Evolutionary conservation across 2,797 vertebrate species (phyloP).

Genomic region (Cheirogaleus major): DNA sequence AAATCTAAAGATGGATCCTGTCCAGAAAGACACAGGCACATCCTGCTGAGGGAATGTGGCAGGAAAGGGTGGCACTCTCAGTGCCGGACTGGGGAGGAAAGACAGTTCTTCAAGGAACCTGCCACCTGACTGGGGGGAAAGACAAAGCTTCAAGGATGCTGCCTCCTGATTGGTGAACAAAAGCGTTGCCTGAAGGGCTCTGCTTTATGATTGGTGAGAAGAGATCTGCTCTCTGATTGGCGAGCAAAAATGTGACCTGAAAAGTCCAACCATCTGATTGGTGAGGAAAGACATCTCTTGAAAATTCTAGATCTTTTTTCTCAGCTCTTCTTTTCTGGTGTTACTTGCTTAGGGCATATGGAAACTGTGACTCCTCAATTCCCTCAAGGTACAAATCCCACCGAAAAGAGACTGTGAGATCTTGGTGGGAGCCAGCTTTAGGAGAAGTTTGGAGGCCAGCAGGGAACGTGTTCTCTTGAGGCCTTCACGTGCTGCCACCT

Average conservation of each 20-base stretch:
- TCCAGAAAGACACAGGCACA: neutral
- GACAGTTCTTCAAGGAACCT: neutral
- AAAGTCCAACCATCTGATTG: neutral
- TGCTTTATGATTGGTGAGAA: neutral
- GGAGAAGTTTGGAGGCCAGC: neutral
- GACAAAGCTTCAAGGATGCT: neutral
- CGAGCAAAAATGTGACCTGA: neutral
- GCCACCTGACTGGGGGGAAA: neutral
- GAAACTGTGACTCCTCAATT: neutral
- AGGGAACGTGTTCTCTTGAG: neutral
- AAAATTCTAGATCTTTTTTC: neutral
- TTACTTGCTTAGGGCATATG: neutral
- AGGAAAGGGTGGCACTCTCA: neutral
- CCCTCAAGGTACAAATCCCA: neutral
- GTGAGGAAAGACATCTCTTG: neutral
- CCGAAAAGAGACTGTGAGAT: neutral
- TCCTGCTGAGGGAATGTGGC: neutral
- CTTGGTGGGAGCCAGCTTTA: neutral
- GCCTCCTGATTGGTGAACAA: neutral
- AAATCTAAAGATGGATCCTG: neutral
- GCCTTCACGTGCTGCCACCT: neutral
- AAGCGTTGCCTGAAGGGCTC: neutral
- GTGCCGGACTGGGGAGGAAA: neutral
- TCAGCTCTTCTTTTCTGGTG: neutral
- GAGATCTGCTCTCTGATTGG: neutral